Conservation (phyloP, 1,140 invertebrate species). For the Brachionus rubens region DNA sequence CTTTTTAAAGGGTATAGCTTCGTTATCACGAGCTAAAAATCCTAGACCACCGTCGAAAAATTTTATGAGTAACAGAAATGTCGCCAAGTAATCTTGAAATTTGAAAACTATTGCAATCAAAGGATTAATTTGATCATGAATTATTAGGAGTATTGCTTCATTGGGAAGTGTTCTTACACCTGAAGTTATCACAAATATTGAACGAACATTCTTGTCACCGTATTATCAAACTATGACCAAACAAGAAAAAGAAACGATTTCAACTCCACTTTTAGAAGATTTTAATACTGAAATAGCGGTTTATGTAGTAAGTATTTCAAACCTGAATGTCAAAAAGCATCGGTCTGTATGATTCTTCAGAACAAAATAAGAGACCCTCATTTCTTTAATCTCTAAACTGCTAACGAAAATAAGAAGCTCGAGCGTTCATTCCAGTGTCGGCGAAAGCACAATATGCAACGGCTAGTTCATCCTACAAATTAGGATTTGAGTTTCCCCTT, state of each 20-base stretch:
- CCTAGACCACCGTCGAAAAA: constrained; percentile 36
- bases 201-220: constrained; percentile 56
- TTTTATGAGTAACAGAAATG: constrained; percentile 43
- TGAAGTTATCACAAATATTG: constrained; percentile 48
- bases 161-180: constrained; percentile 26
- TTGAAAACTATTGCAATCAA: too few species aligned
- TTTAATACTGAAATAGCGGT: constrained; percentile 60
- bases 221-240: constrained; percentile 51
- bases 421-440: too few species aligned
- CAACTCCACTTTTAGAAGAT: constrained; percentile 56
- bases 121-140: too few species aligned
- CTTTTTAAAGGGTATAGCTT: constrained; percentile 54
- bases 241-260: constrained; percentile 50
- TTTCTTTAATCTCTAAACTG: too few species aligned
- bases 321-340: too few species aligned
- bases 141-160: constrained; percentile 41
- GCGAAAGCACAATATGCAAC: too few species aligned
- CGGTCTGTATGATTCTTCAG: too few species aligned
- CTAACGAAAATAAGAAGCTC: too few species aligned
- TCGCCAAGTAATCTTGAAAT: constrained; percentile 31
- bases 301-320: constrained; percentile 52
- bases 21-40: constrained; percentile 48
- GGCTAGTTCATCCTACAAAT: too few species aligned
- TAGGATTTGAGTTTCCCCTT: too few species aligned
- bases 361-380: too few species aligned